Percentiles rank a stretch among this genome's conserved stretches.
Conservation (phyloP, 2,888 invertebrate genomes). For the Campoplex capitator region DNA sequence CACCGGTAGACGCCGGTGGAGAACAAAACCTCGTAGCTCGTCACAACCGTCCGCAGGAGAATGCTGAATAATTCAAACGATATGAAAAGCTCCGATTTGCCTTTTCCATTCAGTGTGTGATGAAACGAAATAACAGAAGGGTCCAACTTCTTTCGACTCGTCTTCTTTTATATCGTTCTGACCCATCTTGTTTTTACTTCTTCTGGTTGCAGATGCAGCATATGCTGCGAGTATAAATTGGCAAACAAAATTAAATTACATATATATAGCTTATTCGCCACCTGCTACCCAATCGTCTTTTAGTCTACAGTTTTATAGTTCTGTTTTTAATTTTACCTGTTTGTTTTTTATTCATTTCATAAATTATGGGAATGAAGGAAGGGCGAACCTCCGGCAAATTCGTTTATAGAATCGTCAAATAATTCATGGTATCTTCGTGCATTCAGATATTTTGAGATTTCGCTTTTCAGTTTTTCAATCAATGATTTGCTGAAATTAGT, state of each 20-base stretch:
- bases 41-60: constrained; percentile 29
- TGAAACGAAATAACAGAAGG: constrained; percentile 18
- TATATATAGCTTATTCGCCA: constrained; percentile 7
- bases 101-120: constrained; percentile 43
- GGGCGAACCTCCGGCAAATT: neutral
- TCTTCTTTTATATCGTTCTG: constrained; percentile 16
- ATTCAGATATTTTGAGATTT: neutral
- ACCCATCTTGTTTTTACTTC: constrained; percentile 30
- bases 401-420: neutral
- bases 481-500: neutral
- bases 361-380: neutral
- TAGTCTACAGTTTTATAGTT: neutral
- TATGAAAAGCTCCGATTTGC: constrained; percentile 54
- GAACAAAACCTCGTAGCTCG: constrained; percentile 52
- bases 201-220: constrained; percentile 26
- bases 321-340: constrained; percentile 1
- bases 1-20: neutral
- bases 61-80: constrained; percentile 64
- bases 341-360: neutral
- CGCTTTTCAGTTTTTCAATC: neutral
- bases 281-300: constrained; percentile 19
- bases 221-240: constrained; percentile 37
- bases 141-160: constrained; percentile 13
- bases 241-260: constrained; percentile 30
- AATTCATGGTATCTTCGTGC: neutral